Evolutionary conservation across 2,888 invertebrate genomes (phyloP), one percentile per base, ranked within the genome.

Genomic region (Homarus gammarus): DNA sequence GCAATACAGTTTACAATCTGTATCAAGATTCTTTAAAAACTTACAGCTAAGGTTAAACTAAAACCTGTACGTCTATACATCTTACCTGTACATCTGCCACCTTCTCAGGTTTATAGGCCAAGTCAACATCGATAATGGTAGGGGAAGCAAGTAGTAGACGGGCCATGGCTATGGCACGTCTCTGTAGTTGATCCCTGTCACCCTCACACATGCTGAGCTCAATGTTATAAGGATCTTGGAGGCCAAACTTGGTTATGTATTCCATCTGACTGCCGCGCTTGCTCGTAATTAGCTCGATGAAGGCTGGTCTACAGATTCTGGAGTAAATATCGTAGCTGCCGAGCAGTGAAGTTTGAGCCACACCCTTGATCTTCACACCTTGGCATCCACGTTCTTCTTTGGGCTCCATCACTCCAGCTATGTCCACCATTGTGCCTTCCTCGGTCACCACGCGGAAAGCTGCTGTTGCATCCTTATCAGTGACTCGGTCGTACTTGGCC

Each of bases 361-460:
- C 83, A 38, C 38, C 70, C 31, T 68, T 49, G 51, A 83, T 27
- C 27, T 68, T 49, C 31, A 49, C 8, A 49, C 88, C 88, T 40
- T 72, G 22, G 33, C 88, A 88, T 18, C 44, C 18, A 18, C 61
- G 75, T 5, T 61, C 82, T 27, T 49, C 36, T 68, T 83, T 75
- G 6, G 64, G 82, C 12, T 64, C 33, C 27, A 88, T 6, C 44
- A 77, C 44, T 18, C 77, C 88, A 44, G 88, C 81, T 6, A 88
- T 49, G 44, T 88, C 88, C 51, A 88, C 22, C 38, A 75, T 40
- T 12, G 88, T n/a, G 0, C 38, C 56, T 5, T 64, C 22, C 12
- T 83, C 68, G 2, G 15, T 27, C 1, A 12, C 44, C 18, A 83
- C 31, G 31, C 31, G 38, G 18, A 83, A 31, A 15, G 68, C 51